phyloP scores from a whole-genome alignment of 2,888 invertebrate genomes.

The Electrophaes corylata region DNA sequence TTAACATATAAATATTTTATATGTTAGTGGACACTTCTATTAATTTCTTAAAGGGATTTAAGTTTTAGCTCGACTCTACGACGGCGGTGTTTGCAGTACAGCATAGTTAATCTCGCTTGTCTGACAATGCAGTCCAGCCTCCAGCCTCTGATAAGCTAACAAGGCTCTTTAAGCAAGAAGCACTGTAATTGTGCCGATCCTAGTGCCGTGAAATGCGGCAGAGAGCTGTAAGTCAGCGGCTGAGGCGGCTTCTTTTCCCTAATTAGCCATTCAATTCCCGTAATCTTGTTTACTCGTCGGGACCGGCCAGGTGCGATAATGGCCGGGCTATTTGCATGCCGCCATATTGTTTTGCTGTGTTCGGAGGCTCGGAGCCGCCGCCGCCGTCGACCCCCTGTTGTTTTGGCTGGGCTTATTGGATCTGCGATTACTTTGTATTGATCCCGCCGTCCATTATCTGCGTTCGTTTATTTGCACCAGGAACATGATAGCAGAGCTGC shows the following conservation, averaged over 20 bases:
- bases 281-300: slow-evolving; percentile 83
- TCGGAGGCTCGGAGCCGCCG: slow-evolving; percentile 64
- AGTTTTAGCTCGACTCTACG: not conserved
- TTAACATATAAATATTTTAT: too few species aligned
- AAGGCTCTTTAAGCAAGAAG: slow-evolving; percentile 39
- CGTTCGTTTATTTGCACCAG: slow-evolving; percentile 80
- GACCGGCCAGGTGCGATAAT: slow-evolving; percentile 84
- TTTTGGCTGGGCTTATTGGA: slow-evolving; percentile 82
- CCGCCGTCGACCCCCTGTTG: slow-evolving; percentile 77
- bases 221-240: slow-evolving; percentile 77
- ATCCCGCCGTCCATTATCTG: slow-evolving; percentile 82
- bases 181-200: slow-evolving; percentile 71
- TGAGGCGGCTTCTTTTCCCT: slow-evolving; percentile 79
- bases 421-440: slow-evolving; percentile 84
- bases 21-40: too few species aligned
- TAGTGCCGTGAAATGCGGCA: slow-evolving; percentile 78
- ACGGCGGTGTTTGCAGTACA: slow-evolving; percentile 56
- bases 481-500: slow-evolving; percentile 71
- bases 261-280: slow-evolving; percentile 84
- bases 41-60: not conserved
- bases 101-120: slow-evolving; percentile 65
- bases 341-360: slow-evolving; percentile 83
- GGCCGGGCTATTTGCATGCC: slow-evolving; percentile 84
- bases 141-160: slow-evolving; percentile 52
- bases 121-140: slow-evolving; percentile 74